Base-by-base conservation (phyloP, 2,113 vertebrate genomes). In the Myotis davidii region DNA sequence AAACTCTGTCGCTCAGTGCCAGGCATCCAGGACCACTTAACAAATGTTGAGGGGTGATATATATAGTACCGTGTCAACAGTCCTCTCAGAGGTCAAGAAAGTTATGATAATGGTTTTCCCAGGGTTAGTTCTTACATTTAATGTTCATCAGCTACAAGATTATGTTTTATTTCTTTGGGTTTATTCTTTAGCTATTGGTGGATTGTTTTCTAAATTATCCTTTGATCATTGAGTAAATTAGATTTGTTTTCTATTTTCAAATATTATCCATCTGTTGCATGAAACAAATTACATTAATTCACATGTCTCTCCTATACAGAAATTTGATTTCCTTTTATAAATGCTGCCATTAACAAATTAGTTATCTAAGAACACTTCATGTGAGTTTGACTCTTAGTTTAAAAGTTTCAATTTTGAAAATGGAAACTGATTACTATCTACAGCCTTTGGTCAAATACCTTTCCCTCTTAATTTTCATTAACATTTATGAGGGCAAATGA, bases 221-320 rank as follows among this genome's bases (percentile, higher is more conserved):
- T 93, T 95, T 88, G 37, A 95, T 95, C 87, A 93, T 9, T 61
- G 6, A 88, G 34, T 50, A 29, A 91, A 95, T 95, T 94, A 92
- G 48, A 95, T 95, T 93, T 93, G 52, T 81, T 94, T 90, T 48
- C 87, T 82, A 69, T 32, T 85, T 96, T 94, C 42, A 89, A 95
- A 88, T 93, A 85, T 82, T 87, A 86, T 85, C 74, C 70, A 84
- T 95, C 87, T 90, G 65, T 91, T 95, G 21, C 48, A 76, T 64
- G 65, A 94, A 76, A 78, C 76, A 96, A 94, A 95, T 94, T 94
- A 39, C 70, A 81, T 93, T 93, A 93, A 91, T 94, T 91, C 56
- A 54, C 21, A 86, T 73, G 10, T 70, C 29, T 89, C 59, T 93
- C 8, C 11, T 67, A 45, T 87, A 92, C 14, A 93, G 93, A 96